Percentiles rank a stretch among this genome's conserved stretches.
Conservation (phyloP, 2,888 invertebrate genomes). For the Pasiphila rectangulata region DNA sequence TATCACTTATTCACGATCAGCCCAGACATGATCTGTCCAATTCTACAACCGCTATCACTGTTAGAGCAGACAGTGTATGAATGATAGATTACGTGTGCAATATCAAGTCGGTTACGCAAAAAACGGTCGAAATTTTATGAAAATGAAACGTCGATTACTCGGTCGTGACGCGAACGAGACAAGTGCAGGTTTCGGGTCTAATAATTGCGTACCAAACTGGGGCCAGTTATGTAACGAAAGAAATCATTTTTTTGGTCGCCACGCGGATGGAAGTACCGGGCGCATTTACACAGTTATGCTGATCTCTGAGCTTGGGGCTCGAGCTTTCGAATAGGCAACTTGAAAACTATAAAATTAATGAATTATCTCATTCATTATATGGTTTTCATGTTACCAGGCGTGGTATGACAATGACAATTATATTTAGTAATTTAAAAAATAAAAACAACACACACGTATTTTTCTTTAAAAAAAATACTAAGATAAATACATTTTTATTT, state of each 20-base stretch:
- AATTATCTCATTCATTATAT: too few relatives aligned
- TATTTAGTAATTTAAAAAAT: too few relatives aligned
- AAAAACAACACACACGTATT: too few relatives aligned
- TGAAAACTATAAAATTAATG: too few relatives aligned
- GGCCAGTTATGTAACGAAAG: constrained; percentile 52
- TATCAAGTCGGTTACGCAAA: constrained; percentile 50
- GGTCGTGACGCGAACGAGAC: constrained; percentile 53
- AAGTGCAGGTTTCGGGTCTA: constrained; percentile 51
- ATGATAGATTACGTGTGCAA: constrained; percentile 25
- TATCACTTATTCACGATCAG: too few relatives aligned
- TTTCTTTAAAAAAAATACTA: too few relatives aligned
- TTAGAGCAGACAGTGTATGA: background rate
- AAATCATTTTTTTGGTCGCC: constrained; percentile 49
- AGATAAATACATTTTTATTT: too few relatives aligned
- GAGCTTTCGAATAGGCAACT: background rate
- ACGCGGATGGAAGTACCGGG: constrained; percentile 33
- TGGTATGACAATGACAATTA: too few relatives aligned
- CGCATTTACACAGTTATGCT: constrained; percentile 7
- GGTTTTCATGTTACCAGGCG: too few relatives aligned
- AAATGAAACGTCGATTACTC: constrained; percentile 56
- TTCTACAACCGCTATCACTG: too few relatives aligned
- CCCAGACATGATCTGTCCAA: too few relatives aligned
- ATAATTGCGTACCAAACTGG: constrained; percentile 34
- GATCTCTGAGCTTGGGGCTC: background rate
- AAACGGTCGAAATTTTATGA: constrained; percentile 51